Evolutionary conservation across 2,797 vertebrate species (phyloP).

Genomic region (Halcyon smyrnensis): DNA sequence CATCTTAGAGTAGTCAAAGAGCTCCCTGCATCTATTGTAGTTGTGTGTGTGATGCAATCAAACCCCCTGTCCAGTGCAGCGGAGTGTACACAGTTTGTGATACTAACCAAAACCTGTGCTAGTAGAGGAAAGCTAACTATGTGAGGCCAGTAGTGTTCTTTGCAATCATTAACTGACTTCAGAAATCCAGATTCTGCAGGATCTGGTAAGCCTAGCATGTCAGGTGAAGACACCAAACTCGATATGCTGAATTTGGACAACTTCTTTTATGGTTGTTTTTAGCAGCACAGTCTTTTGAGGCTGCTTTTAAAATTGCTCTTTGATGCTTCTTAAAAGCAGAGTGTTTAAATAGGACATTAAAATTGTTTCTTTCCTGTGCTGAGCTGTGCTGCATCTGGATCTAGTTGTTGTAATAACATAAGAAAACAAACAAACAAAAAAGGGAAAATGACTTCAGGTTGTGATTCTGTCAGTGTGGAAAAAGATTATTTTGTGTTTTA

Average conservation of each 20-base stretch:
- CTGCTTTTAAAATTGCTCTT: neutral
- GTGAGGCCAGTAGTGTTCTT: neutral
- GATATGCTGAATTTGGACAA: neutral
- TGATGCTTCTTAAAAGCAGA: neutral
- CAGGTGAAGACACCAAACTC: neutral
- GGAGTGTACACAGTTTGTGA: neutral
- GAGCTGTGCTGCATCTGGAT: neutral
- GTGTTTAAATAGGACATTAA: neutral
- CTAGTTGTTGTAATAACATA: neutral
- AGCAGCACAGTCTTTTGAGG: neutral
- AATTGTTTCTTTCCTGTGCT: neutral
- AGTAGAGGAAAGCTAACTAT: neutral
- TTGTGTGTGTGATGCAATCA: neutral
- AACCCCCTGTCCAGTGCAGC: neutral
- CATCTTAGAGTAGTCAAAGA: neutral
- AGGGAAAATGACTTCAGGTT: neutral
- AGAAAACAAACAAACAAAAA: neutral
- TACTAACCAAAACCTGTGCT: neutral
- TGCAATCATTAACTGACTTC: neutral
- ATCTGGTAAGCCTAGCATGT: neutral
- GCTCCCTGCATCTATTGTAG: neutral
- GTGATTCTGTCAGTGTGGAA: neutral
- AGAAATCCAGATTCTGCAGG: neutral
- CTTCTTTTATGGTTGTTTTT: neutral
- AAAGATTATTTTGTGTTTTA: neutral